Conservation (phyloP, 2,888 invertebrate genomes). For the Parnassius smintheus region DNA sequence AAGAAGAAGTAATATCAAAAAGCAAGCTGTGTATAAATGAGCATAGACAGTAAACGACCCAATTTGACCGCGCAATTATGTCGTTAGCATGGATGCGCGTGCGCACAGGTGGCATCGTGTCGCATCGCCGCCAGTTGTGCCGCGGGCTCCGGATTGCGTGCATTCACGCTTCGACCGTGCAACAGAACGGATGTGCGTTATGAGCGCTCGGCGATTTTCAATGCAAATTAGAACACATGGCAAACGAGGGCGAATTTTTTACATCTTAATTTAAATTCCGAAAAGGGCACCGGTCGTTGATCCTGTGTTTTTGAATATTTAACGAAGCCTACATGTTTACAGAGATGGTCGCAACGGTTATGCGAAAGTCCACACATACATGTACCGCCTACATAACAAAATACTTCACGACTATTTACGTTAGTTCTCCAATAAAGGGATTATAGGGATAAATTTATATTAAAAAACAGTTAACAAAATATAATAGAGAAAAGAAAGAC, state of each 20-base stretch:
- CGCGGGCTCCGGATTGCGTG: slow-evolving; percentile 23
- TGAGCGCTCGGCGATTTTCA: slow-evolving; percentile 16
- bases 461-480: too few relatives aligned
- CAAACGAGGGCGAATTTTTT: slow-evolving; percentile 16
- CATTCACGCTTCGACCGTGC: slow-evolving; percentile 26
- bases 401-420: too few relatives aligned
- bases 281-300: slow-evolving; percentile 14
- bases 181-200: slow-evolving; percentile 31
- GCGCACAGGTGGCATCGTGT: slow-evolving; percentile 27
- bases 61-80: slow-evolving; percentile 19
- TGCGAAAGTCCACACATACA: neutral
- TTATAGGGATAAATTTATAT: too few relatives aligned
- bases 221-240: slow-evolving; percentile 24
- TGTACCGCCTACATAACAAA: too few relatives aligned
- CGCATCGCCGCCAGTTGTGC: slow-evolving; percentile 1
- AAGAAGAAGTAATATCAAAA: too few relatives aligned
- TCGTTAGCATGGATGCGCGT: slow-evolving; percentile 19
- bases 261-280: slow-evolving; percentile 7
- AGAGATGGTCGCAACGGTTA: neutral
- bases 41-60: slow-evolving; percentile 7
- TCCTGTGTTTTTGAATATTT: slow-evolving; percentile 4
- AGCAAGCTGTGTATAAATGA: neutral
- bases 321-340: neutral
- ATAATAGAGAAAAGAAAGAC: too few relatives aligned
- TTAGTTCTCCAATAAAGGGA: too few relatives aligned